Conservation (phyloP, 1,140 invertebrate genomes). For the Cotesia glomerata region DNA sequence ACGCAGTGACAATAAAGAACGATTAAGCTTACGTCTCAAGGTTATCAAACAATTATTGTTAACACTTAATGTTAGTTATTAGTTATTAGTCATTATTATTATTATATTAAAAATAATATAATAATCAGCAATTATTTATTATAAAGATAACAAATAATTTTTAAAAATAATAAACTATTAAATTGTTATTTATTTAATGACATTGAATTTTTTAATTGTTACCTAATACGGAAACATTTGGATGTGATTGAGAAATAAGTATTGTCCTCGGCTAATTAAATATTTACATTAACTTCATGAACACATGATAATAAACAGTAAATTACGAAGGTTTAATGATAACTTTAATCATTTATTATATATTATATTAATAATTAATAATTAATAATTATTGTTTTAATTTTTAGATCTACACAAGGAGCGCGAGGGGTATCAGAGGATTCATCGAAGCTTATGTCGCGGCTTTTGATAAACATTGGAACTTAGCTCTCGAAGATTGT, state of each 20-base stretch:
- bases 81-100: background rate
- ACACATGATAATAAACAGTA: background rate
- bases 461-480: constrained; percentile 96
- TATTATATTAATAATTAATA: background rate
- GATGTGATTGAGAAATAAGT: background rate
- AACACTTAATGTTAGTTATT: constrained; percentile 2
- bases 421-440: constrained; percentile 73
- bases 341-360: background rate
- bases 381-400: constrained; percentile 41
- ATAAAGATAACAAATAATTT: background rate
- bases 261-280: constrained; percentile 13
- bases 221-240: constrained; percentile 4
- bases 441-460: constrained; percentile 79
- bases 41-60: constrained; percentile 38
- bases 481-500: constrained; percentile 86
- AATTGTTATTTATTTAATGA: background rate
- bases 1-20: constrained; percentile 6
- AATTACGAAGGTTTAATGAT: background rate
- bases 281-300: constrained; percentile 3
- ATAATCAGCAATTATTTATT: background rate
- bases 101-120: background rate
- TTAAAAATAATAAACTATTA: background rate
- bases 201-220: background rate
- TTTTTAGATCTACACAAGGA: constrained; percentile 70
- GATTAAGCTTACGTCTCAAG: background rate